Conservation (phyloP, 2,113 vertebrate genomes). For the Pluvianellus socialis region DNA sequence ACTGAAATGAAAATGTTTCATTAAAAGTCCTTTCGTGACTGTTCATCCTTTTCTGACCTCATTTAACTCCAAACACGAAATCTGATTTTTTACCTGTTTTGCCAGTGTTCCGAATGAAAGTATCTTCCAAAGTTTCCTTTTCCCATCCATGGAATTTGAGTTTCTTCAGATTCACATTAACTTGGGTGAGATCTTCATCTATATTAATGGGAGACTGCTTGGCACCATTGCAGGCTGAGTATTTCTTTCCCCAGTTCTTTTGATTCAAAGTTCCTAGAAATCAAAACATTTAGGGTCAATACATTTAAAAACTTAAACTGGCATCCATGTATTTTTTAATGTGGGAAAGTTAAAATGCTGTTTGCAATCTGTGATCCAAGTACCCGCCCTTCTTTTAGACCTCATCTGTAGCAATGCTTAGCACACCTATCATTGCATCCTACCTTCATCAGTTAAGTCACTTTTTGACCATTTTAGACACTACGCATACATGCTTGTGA, state of each 20-base stretch:
- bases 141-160: conserved; percentile 91
- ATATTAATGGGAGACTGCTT: conserved; percentile 96
- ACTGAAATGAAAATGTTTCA: not conserved
- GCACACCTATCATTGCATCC: not conserved
- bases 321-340: not conserved
- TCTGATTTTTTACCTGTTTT: conserved; percentile 85
- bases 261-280: conserved; percentile 90
- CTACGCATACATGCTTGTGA: not conserved
- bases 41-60: not conserved
- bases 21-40: not conserved
- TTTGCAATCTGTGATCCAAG: not conserved
- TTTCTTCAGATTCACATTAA: conserved; percentile 91
- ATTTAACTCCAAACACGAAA: not conserved
- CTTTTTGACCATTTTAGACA: not conserved
- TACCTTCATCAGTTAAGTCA: not conserved
- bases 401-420: not conserved
- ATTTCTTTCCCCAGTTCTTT: conserved; percentile 94
- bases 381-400: not conserved
- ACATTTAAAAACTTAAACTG: not conserved
- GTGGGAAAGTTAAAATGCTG: not conserved
- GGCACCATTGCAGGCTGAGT: conserved; percentile 91
- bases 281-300: not conserved
- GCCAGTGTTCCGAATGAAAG: conserved; percentile 90
- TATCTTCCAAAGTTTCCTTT: conserved; percentile 74
- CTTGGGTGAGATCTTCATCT: conserved; percentile 89